These are phyloP conservation scores for Drosophila vallismaia DNA, from an alignment of 2,888 invertebrate genomes.

Conservation along the genomic window DNA sequence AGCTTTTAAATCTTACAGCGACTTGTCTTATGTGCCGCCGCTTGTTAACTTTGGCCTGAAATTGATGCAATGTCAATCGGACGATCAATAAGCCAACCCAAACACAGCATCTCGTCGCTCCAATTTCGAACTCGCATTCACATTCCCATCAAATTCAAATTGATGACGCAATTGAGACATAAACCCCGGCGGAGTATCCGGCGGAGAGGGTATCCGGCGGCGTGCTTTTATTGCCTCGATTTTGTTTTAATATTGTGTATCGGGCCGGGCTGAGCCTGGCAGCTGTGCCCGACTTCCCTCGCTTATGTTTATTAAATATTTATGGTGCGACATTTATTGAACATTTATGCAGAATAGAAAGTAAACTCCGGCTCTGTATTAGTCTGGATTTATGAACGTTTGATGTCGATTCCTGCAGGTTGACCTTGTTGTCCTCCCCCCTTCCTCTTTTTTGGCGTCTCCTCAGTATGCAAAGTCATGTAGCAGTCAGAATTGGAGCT, in stretches of 20 bases:
- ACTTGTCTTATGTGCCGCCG: conserved; percentile 3
- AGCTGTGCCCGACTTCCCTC: conserved; percentile 26
- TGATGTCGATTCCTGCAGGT: conserved; percentile 63
- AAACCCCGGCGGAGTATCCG: conserved; percentile 7
- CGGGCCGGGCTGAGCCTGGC: conserved; percentile 13
- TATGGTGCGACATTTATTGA: conserved; percentile 59
- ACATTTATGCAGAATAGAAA: conserved; percentile 35
- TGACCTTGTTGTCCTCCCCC: conserved; percentile 59
- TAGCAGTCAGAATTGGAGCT: conserved; percentile 42
- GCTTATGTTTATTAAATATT: conserved; percentile 68
- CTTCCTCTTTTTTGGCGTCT: not conserved
- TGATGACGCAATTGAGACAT: conserved; percentile 50
- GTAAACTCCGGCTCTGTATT: conserved; percentile 21
- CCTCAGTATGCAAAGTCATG: conserved; percentile 50
- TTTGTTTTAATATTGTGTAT: conserved; percentile 53
- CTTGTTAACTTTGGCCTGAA: conserved; percentile 53
- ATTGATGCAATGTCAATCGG: conserved; percentile 62
- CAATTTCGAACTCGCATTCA: conserved; percentile 46
- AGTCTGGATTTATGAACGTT: conserved; percentile 57
- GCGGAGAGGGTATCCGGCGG: not conserved
- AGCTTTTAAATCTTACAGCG: conserved; percentile 52
- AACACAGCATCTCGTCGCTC: conserved; percentile 21
- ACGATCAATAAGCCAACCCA: conserved; percentile 32
- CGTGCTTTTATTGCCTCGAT: conserved; percentile 36
- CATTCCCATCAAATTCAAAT: conserved; percentile 55